Conservation (phyloP, 2,113 vertebrate species). For the Psilopsiagon aurifrons region DNA sequence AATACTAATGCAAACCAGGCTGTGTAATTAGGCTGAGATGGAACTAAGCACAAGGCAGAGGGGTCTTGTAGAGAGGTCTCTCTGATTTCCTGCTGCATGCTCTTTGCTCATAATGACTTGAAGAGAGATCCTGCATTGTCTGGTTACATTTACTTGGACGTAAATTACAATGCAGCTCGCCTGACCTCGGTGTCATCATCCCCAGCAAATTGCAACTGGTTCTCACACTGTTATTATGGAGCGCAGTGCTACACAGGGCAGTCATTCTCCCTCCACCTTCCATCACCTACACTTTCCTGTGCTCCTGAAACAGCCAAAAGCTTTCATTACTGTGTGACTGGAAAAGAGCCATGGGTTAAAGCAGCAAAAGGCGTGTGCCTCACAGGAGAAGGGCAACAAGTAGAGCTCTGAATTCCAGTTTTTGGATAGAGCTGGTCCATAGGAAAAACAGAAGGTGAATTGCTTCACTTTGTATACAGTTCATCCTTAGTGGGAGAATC, state of each 20-base stretch:
- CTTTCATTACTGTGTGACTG: background rate
- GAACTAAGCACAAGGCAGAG: conserved; percentile 38
- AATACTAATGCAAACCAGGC: conserved; percentile 28
- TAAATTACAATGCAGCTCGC: conserved; percentile 48
- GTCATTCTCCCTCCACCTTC: background rate
- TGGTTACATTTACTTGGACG: conserved; percentile 47
- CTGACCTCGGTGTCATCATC: conserved; percentile 49
- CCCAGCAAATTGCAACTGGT: conserved; percentile 50
- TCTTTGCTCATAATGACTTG: conserved; percentile 47
- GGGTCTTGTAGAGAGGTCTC: conserved; percentile 18
- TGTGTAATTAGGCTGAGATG: background rate
- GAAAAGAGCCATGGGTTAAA: background rate
- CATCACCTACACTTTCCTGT: background rate
- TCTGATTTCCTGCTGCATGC: background rate
- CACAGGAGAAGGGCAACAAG: background rate
- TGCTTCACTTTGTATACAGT: background rate
- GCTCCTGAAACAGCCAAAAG: background rate
- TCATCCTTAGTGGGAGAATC: background rate
- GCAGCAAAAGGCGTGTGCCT: background rate
- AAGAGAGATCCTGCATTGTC: conserved; percentile 40
- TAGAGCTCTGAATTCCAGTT: background rate
- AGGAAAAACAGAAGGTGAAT: background rate
- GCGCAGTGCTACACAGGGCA: background rate
- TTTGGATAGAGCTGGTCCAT: background rate
- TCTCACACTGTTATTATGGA: conserved; percentile 48